phyloP scores from a whole-genome alignment of 2,797 vertebrate genomes.

The Siniperca scherzeri region DNA sequence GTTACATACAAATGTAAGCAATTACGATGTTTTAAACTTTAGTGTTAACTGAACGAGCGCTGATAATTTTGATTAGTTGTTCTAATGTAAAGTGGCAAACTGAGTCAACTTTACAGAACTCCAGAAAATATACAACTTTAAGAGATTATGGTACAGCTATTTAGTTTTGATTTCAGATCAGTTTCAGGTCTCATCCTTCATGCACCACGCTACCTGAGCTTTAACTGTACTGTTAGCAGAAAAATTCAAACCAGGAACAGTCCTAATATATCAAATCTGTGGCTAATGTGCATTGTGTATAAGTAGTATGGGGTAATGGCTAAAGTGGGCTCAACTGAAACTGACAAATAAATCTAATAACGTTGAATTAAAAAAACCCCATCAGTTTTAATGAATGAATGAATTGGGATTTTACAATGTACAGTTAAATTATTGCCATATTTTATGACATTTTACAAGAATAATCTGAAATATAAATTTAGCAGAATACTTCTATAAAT shows the following conservation, averaged over 20 bases:
- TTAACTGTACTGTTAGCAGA: not conserved
- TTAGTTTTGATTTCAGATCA: not conserved
- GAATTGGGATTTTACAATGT: too few relatives aligned
- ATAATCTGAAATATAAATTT: not conserved
- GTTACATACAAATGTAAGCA: not conserved
- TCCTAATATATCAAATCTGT: too few relatives aligned
- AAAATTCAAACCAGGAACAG: not conserved
- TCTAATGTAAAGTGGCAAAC: not conserved
- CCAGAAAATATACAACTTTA: too few relatives aligned
- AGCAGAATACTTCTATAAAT: not conserved
- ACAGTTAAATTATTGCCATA: not conserved
- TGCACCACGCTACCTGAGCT: not conserved
- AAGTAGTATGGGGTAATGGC: not conserved
- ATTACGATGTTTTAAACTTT: not conserved
- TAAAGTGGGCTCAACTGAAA: not conserved
- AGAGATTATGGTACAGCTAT: not conserved
- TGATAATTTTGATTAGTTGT: not conserved
- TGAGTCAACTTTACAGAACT: not conserved
- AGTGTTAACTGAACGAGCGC: not conserved
- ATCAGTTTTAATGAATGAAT: not conserved
- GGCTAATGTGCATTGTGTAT: not conserved
- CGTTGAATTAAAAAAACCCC: not conserved
- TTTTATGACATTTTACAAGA: not conserved
- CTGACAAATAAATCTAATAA: not conserved
- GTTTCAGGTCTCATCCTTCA: not conserved